Evolutionary conservation across 2,888 invertebrate species (phyloP), one percentile per base, ranked within the genome.

Genomic region (Metopia argyrocephala): DNA sequence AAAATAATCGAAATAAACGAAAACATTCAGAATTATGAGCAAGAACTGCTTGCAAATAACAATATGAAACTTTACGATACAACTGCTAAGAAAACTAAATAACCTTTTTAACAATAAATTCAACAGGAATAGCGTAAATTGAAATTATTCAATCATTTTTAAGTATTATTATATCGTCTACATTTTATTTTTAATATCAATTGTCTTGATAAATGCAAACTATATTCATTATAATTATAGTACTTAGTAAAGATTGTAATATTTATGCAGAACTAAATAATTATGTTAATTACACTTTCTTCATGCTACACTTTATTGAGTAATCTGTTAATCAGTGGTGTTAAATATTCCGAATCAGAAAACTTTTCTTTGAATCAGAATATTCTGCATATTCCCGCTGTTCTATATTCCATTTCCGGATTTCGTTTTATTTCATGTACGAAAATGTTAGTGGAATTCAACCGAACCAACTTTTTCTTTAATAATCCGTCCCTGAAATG

Each of bases 241-340:
- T 56, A 38, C 3, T 48, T 52, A 78, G 65, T 70, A 78, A 76
- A 76, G 65, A 71, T 65, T 78, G 64, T 31, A 65, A 50, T 57
- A 59, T n/a, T n/a, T n/a, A n/a, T n/a, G n/a, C n/a, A n/a, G n/a
- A n/a, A n/a, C n/a, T n/a, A n/a, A n/a, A n/a, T n/a, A n/a, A n/a
- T n/a, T n/a, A n/a, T n/a, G n/a, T n/a, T n/a, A n/a, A n/a, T n/a
- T n/a, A n/a, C n/a, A n/a, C n/a, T n/a, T n/a, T n/a, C n/a, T n/a
- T n/a, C n/a, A n/a, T n/a, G n/a, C n/a, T n/a, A n/a, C n/a, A n/a
- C n/a, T n/a, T n/a, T n/a, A n/a, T n/a, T n/a, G n/a, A n/a, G n/a
- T n/a, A n/a, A n/a, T n/a, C n/a, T n/a, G n/a, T n/a, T n/a, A n/a
- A n/a, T n/a, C n/a, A n/a, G n/a, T n/a, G n/a, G n/a, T n/a, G n/a